Evolutionary conservation across 2,888 invertebrate species (phyloP), one percentile per base, ranked within the genome.

Genomic region (Cactoblastis cactorum): DNA sequence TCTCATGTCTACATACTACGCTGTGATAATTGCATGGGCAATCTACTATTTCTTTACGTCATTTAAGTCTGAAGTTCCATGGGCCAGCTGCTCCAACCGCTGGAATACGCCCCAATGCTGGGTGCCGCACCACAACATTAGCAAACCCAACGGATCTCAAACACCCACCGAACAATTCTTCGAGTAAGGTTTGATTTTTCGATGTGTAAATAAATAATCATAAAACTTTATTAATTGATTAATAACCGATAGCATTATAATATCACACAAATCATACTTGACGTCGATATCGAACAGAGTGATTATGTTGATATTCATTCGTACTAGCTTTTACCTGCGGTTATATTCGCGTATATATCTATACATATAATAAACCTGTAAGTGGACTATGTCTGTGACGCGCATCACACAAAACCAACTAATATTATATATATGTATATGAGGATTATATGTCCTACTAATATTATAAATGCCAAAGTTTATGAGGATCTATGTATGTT

Each of bases 1-100:
- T 88, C 90, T 97, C 74, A 95, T 98, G 94, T 96, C 97, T 62
- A 97, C 97, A 49, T 98, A 98, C 84, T 98, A 98, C 84, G 97
- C 97, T 81, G 96, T 98, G 63, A 96, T 98, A 80, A 97, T 98
- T 82, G 96, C 96, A 55, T 98, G 98, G 92, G 94, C 96, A 49
- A 94, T 97, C 69, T 97, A 96, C 82, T 98, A 97, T 84, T 95
- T 98, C 83, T 96, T 96, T 81, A 95, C 96, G 54, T 95, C 97
- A 22, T 97, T 97, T 77, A 95, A 95, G 76, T 92, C 95, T 39
- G 93, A 94, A 61, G 94, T 97, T 68, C 97, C 98, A 1, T 98
- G 98, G 98, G 93, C 94, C 19, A 93, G 93, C 67, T 98, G 98
- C 77, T 92, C 92, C 55, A 95, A 97, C 81, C 90, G 93, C 67